These are phyloP conservation scores for Deroptyus accipitrinus DNA, from an alignment of 2,113 vertebrate genomes.

Conservation along the genomic window DNA sequence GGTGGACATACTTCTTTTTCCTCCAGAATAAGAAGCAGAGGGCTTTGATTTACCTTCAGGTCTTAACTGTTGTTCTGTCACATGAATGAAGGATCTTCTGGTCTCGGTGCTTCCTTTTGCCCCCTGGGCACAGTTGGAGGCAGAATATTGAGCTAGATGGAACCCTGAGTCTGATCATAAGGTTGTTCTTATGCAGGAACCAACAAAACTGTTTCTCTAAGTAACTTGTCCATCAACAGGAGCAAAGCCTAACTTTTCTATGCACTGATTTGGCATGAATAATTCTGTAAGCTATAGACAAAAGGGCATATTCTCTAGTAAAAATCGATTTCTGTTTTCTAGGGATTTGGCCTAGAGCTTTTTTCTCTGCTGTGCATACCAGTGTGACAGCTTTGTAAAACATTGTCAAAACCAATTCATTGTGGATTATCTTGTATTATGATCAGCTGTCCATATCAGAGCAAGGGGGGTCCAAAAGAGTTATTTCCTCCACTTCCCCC, in stretches of 20 bases:
- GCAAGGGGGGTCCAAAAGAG: background rate
- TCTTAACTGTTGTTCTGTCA: background rate
- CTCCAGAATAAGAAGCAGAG: background rate
- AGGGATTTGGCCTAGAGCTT: slow-evolving; percentile 21
- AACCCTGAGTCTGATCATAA: background rate
- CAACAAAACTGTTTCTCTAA: background rate
- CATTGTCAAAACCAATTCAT: slow-evolving; percentile 11
- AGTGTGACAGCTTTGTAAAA: slow-evolving; percentile 30
- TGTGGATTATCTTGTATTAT: background rate
- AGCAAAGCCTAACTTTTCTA: background rate
- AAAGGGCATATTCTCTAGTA: background rate
- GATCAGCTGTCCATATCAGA: background rate
- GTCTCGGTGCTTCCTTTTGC: background rate
- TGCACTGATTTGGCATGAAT: background rate
- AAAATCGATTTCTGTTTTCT: slow-evolving; percentile 28
- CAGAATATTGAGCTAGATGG: background rate
- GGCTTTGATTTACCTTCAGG: background rate
- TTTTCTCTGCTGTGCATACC: slow-evolving; percentile 10
- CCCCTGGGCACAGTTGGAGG: background rate
- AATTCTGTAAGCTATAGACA: background rate
- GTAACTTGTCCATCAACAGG: background rate
- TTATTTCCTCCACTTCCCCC: background rate
- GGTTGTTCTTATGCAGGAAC: background rate
- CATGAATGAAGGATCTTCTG: background rate
- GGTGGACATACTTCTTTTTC: background rate